Conservation (phyloP, 37 sponge, comb jelly and placozoan species). For the Amphimedon queenslandica region DNA sequence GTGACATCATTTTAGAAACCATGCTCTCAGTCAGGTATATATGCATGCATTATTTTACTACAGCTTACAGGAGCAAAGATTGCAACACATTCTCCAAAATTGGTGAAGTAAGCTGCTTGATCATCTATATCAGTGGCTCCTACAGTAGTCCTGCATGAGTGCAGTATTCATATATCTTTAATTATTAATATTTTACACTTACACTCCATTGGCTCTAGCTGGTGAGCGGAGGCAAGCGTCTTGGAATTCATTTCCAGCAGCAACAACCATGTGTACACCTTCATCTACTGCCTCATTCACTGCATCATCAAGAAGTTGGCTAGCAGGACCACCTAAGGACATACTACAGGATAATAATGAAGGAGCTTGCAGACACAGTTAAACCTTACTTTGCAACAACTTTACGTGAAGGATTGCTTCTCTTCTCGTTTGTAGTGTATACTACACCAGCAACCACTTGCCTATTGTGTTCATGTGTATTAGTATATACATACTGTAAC, state of each 20-base stretch:
- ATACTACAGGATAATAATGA: slow-evolving; percentile 37
- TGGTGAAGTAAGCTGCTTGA: slow-evolving; percentile 33
- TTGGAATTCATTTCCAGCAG: slow-evolving; percentile 50
- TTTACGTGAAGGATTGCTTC: slow-evolving; percentile 27
- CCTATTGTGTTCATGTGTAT: slow-evolving; percentile 1
- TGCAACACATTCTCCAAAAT: slow-evolving; percentile 63
- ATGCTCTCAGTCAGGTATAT: not conserved
- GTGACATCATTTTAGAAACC: not conserved
- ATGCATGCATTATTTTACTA: not conserved
- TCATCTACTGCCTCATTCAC: slow-evolving; percentile 53
- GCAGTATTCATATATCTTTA: not conserved
- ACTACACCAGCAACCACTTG: slow-evolving; percentile 57
- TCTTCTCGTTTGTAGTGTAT: slow-evolving; percentile 16
- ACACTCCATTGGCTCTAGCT: slow-evolving; percentile 19
- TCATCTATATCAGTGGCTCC: slow-evolving; percentile 48
- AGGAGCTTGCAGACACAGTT: not conserved
- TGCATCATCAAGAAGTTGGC: slow-evolving; percentile 48
- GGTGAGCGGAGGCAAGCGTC: slow-evolving; percentile 62
- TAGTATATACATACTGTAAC: not conserved
- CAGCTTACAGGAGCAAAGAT: slow-evolving; percentile 67
- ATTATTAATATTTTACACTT: not conserved
- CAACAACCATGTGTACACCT: slow-evolving; percentile 57
- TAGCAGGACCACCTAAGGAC: slow-evolving; percentile 74
- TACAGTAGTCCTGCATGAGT: slow-evolving; percentile 38
- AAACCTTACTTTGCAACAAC: slow-evolving; percentile 45